Evolutionary conservation across 2,797 vertebrate species (phyloP).

Genomic region (Gouania willdenowi): DNA sequence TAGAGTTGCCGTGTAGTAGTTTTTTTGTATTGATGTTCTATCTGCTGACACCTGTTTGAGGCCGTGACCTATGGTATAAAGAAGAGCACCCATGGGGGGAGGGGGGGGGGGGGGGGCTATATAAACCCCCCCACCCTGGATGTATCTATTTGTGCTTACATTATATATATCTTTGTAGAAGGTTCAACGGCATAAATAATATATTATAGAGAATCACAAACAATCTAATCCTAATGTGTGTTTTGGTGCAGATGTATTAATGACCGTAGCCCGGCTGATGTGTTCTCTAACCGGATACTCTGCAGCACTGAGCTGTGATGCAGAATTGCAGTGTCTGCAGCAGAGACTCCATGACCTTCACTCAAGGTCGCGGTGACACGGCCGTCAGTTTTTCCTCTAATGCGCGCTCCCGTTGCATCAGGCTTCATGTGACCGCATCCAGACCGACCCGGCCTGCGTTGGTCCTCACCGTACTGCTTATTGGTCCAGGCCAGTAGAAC

Average conservation of each 20-base stretch:
- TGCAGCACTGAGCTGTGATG: conserved; percentile 63
- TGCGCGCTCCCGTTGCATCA: conserved; percentile 31
- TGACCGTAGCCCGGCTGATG: conserved; percentile 11
- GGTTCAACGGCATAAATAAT: not conserved
- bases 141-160: too few relatives aligned
- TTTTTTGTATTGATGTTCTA: conserved; percentile 48
- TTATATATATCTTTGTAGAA: not conserved
- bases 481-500: conserved; percentile 12
- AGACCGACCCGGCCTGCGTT: conserved; percentile 5
- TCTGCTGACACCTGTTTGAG: conserved; percentile 71
- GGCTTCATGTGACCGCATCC: conserved; percentile 13
- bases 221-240: not conserved
- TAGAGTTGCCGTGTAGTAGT: too few relatives aligned
- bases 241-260: conserved; percentile 11
- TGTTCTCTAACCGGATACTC: conserved; percentile 31
- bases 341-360: conserved; percentile 74
- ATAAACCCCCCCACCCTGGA: too few relatives aligned
- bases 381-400: conserved; percentile 62
- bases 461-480: conserved; percentile 6
- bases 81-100: conserved; percentile 39
- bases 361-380: conserved; percentile 81
- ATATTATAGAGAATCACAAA: not conserved
- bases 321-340: conserved; percentile 77
- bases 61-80: conserved; percentile 66
- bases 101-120: too few relatives aligned